Evolutionary conservation across 2,888 invertebrate genomes (phyloP), one percentile per base, ranked within the genome.

Genomic region (Dicyrtomina minuta): DNA sequence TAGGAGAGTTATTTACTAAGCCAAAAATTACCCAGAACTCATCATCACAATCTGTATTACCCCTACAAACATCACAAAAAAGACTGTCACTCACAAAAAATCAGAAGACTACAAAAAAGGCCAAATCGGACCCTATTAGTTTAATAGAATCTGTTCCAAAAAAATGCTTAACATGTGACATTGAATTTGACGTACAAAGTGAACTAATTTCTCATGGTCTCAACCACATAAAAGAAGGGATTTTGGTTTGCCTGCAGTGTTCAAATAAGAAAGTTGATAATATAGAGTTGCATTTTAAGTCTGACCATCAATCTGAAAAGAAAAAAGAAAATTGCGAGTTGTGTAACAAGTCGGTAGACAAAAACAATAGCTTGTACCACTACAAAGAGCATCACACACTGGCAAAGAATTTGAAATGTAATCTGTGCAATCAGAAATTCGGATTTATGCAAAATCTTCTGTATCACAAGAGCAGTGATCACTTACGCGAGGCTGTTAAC

Each of bases 381-480:
- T 58, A 39, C 17, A 58, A 58, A 17, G 58, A 58, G 58, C 58
- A 58, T 58, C 58, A 58, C 20, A 17, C 39, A 10, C 8, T 58
- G 12, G 41, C 27, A 10, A 58, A 58, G 20, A 58, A 58, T n/a
- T 20, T 58, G 22, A 58, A 58, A 20, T 58, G 58, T 26, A 58
- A 58, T 58, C 8, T 58, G 17, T 58, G 58, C 20, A 10, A 15
- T 12, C 22, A 41, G 12, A 39, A 58, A 20, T 58, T 58, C 33
- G 20, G 58, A 33, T 58, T 58, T 17, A 58, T 58, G 46, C 46
- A 61, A 49, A 49, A 27, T 49, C 17, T 61, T 1, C 46, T 61
- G 20, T 46, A 43, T 24, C 61, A 61, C 24, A 61, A 61, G 12
- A 61, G 61, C 46, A 46, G 24, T 27, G 61, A 61, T n/a, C 61